Percentiles rank a stretch among this genome's conserved stretches.
Conservation (phyloP, 92 coral and sea anemone species). For the Virgularia gustaviana region DNA sequence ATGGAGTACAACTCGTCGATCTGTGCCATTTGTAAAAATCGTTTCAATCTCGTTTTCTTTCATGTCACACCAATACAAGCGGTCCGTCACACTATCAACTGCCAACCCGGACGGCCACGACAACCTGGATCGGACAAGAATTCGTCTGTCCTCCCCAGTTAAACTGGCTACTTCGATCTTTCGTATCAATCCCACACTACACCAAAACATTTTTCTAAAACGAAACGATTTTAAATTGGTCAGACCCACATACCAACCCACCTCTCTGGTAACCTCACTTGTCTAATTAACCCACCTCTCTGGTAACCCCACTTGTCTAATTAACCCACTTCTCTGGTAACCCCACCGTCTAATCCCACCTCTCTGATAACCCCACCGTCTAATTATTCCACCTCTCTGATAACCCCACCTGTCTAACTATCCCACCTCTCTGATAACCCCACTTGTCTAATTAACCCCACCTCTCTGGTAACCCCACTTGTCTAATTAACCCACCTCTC, state of each 20-base stretch:
- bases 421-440: too few relatives aligned
- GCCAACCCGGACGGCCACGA: conserved; percentile 75
- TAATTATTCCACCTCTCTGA: too few relatives aligned
- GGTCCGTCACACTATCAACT: conserved; percentile 57
- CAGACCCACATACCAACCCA: too few relatives aligned
- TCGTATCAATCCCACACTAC: conserved; percentile 67
- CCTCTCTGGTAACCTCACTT: conserved; percentile 66
- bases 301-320: conserved; percentile 66
- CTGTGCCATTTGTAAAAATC: conserved; percentile 49
- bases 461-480: too few relatives aligned
- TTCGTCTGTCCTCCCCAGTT: conserved; percentile 64
- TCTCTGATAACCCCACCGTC: too few relatives aligned
- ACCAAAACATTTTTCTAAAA: conserved; percentile 79
- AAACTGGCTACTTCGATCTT: conserved; percentile 68
- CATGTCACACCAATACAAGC: conserved; percentile 82
- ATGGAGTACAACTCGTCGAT: conserved; percentile 51
- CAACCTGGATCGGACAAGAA: conserved; percentile 54
- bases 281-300: conserved; percentile 56
- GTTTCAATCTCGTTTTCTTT: conserved; percentile 63
- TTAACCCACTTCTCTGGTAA: conserved; percentile 45
- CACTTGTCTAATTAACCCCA: too few relatives aligned
- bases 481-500: too few relatives aligned
- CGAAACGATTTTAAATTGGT: too few relatives aligned
- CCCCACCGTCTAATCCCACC: too few relatives aligned
- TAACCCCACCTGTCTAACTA: too few relatives aligned